These are phyloP conservation scores for Drosophila ohnishii DNA, from an alignment of 1,140 invertebrate genomes.

Conservation along the genomic window DNA sequence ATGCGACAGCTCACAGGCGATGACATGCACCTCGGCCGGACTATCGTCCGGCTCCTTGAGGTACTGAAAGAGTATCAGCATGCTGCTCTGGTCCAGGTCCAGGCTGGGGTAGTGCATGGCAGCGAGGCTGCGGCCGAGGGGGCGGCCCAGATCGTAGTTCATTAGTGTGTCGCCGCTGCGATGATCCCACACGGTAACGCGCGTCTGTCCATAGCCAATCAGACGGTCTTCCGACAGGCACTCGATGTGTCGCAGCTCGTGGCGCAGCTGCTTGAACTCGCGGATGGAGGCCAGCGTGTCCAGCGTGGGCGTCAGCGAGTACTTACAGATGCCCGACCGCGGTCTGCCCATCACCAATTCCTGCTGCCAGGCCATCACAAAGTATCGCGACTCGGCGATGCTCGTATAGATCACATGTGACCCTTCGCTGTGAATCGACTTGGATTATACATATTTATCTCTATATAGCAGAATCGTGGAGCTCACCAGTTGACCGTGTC, in stretches of 20 bases:
- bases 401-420: slow-evolving; percentile 67
- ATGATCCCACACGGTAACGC: slow-evolving; percentile 79
- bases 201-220: slow-evolving; percentile 69
- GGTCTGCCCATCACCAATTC: slow-evolving; percentile 64
- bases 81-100: slow-evolving; percentile 70
- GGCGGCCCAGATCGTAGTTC: slow-evolving; percentile 74
- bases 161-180: slow-evolving; percentile 77
- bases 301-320: slow-evolving; percentile 74
- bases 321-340: slow-evolving; percentile 77
- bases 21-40: slow-evolving; percentile 52
- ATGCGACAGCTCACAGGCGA: slow-evolving; percentile 74
- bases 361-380: slow-evolving; percentile 78
- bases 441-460: background rate
- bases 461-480: background rate
- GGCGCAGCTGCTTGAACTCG: slow-evolving; percentile 74
- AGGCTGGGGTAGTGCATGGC: slow-evolving; percentile 70
- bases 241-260: slow-evolving; percentile 68
- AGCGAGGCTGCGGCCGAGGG: slow-evolving; percentile 62
- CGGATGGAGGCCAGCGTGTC: slow-evolving; percentile 79
- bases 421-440: slow-evolving; percentile 39
- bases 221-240: slow-evolving; percentile 74
- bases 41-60: slow-evolving; percentile 24
- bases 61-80: slow-evolving; percentile 69
- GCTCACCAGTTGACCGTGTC: slow-evolving; percentile 70
- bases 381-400: slow-evolving; percentile 74